Evolutionary conservation across 2,888 invertebrate genomes (phyloP), one percentile per base, ranked within the genome.

Genomic region (Yponomeuta evonymella): DNA sequence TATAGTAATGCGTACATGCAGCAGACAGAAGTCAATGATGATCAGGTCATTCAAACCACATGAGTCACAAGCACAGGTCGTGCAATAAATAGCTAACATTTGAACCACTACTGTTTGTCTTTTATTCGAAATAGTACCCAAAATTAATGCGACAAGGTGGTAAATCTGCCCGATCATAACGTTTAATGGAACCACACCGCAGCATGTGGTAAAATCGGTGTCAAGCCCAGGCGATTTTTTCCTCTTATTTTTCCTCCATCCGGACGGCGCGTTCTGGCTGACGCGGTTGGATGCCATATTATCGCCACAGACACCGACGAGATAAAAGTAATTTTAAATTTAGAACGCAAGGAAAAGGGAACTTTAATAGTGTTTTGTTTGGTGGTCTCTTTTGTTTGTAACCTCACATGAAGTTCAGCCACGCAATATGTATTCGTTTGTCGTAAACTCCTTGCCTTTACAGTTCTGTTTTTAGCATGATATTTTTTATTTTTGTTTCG

Each of bases 251-350:
- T 67, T 43, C 43, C 67, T 43, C 33, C 67, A 67, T n/a, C 67
- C 43, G 67, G 67, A 66, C 9, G 36, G 23, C n/a, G 67, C 33
- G n/a, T 2, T 11, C 67, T 67, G 67, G 67, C 67, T n/a, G 67
- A 43, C 33, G n/a, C 33, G 64, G n/a, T 33, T 33, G 67, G 15
- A 33, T 64, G 15, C 36, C 36, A 67, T 67, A 33, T 43, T 67
- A 33, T 43, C 43, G 67, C 43, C 67, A 33, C 65, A n/a, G 23
- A 23, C 65, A 67, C 67, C 72, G 65, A 48, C 75, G 75, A 83
- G 83, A 85, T 87, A 83, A 86, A 86, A 86, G 80, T 80, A 79
- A 80, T 84, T 83, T 86, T 67, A 87, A 82, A 85, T 84, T 80
- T 87, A 88, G 87, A 84, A 81, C 79, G 70, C 69, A 68, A 70